Conservation (phyloP, 2,888 invertebrate species). For the Agrotis exclamationis region DNA sequence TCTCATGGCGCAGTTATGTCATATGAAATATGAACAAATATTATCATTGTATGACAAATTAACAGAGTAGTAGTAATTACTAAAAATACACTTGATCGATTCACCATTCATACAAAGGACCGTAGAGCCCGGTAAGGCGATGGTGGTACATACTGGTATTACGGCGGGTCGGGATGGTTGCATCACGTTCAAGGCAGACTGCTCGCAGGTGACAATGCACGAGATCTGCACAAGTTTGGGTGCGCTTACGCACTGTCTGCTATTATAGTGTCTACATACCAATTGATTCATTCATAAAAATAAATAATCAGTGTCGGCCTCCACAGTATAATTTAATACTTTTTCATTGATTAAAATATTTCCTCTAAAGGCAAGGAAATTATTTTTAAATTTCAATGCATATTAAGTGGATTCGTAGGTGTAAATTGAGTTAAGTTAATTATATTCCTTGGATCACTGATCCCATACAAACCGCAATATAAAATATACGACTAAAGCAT, state of each 20-base stretch:
- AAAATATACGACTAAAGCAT: conserved; percentile 27
- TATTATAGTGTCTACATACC: neutral
- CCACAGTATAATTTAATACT: neutral
- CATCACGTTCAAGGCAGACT: conserved; percentile 43
- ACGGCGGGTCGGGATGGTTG: conserved; percentile 22
- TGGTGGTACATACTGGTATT: neutral
- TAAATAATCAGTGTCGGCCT: neutral
- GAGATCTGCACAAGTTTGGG: conserved; percentile 14
- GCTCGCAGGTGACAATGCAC: conserved; percentile 33
- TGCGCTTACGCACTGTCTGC: conserved; percentile 26
- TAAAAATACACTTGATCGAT: conserved; percentile 23
- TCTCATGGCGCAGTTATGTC: neutral
- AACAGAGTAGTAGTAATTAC: neutral
- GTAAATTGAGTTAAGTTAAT: conserved; percentile 34
- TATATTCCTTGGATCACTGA: conserved; percentile 26
- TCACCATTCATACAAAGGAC: conserved; percentile 15
- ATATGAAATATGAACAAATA: conserved; percentile 1
- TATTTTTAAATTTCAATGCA: conserved; percentile 21
- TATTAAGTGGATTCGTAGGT: conserved; percentile 40
- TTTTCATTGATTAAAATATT: conserved; percentile 4
- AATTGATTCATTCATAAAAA: conserved; percentile 11
- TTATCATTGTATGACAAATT: neutral
- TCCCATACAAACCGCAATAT: conserved; percentile 44
- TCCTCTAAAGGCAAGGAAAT: neutral
- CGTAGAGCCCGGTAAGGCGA: neutral